Percentiles rank a stretch among this genome's conserved stretches.
Conservation (phyloP, 2,113 vertebrate species). For the Ginglymostoma cirratum region DNA sequence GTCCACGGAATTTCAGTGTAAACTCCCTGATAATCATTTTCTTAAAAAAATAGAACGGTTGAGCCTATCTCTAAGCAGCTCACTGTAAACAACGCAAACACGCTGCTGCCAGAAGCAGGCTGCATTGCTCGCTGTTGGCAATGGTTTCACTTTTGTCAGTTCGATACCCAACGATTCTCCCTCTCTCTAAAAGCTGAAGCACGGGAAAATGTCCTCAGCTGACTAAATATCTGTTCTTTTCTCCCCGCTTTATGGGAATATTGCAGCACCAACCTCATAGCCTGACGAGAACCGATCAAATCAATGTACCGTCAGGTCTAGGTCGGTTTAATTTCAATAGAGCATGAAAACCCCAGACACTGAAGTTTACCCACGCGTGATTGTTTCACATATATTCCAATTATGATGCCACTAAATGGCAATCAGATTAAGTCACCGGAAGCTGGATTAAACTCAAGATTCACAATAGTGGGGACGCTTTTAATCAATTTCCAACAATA, state of each 20-base stretch:
- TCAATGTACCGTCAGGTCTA: slow-evolving; percentile 63
- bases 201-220: not conserved
- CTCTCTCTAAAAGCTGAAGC: not conserved
- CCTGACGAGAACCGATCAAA: slow-evolving; percentile 52
- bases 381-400: slow-evolving; percentile 60
- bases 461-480: slow-evolving; percentile 45
- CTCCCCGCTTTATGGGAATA: not conserved
- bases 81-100: not conserved
- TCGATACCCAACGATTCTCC: too few species aligned
- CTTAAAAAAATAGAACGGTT: not conserved
- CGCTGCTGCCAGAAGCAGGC: not conserved
- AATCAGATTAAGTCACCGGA: slow-evolving; percentile 57
- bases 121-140: not conserved
- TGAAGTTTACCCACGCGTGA: slow-evolving; percentile 63
- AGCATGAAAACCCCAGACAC: slow-evolving; percentile 59
- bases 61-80: not conserved
- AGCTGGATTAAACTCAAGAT: slow-evolving; percentile 49
- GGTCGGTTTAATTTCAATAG: slow-evolving; percentile 61
- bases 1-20: not conserved
- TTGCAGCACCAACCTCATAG: not conserved
- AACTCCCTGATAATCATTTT: not conserved
- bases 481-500: slow-evolving; percentile 48
- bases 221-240: not conserved
- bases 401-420: slow-evolving; percentile 62
- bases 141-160: not conserved